These are phyloP conservation scores for Alethe diademata DNA, from an alignment of 2,113 vertebrate species.

Conservation along the genomic window DNA sequence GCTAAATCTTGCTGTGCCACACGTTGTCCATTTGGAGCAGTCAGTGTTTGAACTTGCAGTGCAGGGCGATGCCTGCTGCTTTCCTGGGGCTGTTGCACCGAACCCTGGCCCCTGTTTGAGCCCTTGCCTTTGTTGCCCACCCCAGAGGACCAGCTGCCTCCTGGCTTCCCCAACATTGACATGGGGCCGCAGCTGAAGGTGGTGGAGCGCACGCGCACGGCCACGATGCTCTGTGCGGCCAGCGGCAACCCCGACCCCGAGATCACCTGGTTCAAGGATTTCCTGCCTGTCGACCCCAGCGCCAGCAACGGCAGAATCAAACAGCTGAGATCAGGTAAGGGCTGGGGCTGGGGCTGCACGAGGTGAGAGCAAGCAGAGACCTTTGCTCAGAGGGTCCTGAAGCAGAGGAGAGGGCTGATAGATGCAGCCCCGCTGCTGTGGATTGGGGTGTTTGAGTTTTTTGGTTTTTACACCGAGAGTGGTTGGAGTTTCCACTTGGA, in stretches of 20 bases:
- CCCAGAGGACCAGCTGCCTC: conserved; percentile 94
- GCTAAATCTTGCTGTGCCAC: fast-evolving
- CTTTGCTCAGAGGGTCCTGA: not conserved
- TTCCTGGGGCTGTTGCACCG: fast-evolving
- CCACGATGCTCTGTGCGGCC: conserved; percentile 97
- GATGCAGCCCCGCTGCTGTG: fast-evolving
- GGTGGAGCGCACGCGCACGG: conserved; percentile 93
- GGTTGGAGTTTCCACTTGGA: not conserved
- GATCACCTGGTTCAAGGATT: conserved; percentile 99
- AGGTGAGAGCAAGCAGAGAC: fast-evolving
- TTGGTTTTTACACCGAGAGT: not conserved
- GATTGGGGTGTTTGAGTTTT: not conserved
- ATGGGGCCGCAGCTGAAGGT: conserved; percentile 99
- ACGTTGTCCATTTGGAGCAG: fast-evolving
- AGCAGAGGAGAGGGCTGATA: not conserved
- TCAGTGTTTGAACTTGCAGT: fast-evolving
- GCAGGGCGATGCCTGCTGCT: not conserved
- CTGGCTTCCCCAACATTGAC: conserved; percentile 95
- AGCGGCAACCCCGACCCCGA: conserved; percentile 97
- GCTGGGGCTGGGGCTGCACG: not conserved
- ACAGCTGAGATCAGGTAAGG: conserved; percentile 94
- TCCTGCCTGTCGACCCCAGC: conserved; percentile 93
- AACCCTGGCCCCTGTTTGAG: not conserved
- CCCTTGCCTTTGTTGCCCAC: fast-evolving
- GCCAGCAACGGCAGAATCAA: conserved; percentile 93